These are phyloP conservation scores for Hydroisotoma schaefferi DNA, from an alignment of 2,888 invertebrate species.

Conservation along the genomic window DNA sequence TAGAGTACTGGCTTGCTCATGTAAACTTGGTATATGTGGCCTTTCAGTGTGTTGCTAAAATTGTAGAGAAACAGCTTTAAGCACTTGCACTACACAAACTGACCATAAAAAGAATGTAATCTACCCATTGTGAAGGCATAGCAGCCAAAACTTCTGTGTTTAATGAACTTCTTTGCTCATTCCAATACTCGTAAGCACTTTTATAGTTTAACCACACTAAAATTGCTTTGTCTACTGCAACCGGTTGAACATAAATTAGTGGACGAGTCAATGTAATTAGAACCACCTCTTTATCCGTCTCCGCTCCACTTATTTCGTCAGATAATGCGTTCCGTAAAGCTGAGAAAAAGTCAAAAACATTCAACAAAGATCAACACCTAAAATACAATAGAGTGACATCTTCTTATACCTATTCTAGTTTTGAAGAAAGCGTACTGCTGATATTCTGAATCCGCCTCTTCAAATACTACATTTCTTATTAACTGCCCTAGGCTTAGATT, in stretches of 20 bases:
- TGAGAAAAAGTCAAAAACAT: constrained; percentile 45
- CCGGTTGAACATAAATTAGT: constrained; percentile 91
- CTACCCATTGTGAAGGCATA: constrained; percentile 54
- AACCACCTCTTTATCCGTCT: constrained; percentile 74
- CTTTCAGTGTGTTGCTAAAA: constrained; percentile 19
- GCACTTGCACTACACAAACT: neutral
- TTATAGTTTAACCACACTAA: constrained; percentile 99
- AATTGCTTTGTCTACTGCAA: constrained; percentile 96
- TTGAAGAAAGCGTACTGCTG: constrained; percentile 98
- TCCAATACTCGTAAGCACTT: constrained; percentile 99
- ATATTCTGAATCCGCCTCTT: constrained; percentile 96
- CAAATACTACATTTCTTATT: constrained; percentile 87
- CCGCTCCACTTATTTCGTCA: constrained; percentile 77
- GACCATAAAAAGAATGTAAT: neutral
- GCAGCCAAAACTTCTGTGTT: constrained; percentile 72
- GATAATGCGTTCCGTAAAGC: constrained; percentile 74
- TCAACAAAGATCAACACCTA: too few species aligned
- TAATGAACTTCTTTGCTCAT: constrained; percentile 85
- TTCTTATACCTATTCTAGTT: constrained; percentile 70
- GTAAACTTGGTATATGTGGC: constrained; percentile 35
- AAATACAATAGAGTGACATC: too few species aligned
- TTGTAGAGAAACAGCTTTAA: neutral
- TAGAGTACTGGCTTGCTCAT: constrained; percentile 74
- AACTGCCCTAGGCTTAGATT: constrained; percentile 94
- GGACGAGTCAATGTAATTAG: constrained; percentile 89